Percentiles rank a stretch among this genome's conserved stretches.
Evolutionary conservation across 2,888 invertebrate genomes (phyloP).

Genomic region (Acanthosepion pharaonis): DNA sequence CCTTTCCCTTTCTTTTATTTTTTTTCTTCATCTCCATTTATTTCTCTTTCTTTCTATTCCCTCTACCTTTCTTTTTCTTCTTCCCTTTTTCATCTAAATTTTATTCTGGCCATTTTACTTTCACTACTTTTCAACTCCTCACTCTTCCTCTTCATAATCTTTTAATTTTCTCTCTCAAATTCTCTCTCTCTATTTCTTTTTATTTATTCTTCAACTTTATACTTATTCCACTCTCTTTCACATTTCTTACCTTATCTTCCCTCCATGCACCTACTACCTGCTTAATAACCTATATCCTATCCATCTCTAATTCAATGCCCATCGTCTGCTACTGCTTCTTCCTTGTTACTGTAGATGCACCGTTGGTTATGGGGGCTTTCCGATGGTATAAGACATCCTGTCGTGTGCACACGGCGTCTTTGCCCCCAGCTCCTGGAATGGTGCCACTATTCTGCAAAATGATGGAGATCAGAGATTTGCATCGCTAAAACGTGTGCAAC

Average conservation of each 20-base stretch:
- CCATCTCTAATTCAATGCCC: not conserved
- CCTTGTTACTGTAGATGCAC: not conserved
- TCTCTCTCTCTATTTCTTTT: not conserved
- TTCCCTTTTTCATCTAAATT: not conserved
- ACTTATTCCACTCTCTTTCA: not conserved
- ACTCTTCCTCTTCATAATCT: not conserved
- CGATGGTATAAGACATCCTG: conserved; percentile 4
- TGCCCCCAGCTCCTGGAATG: conserved; percentile 11
- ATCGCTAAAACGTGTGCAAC: not conserved
- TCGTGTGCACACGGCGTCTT: not conserved
- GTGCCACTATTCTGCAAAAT: conserved; percentile 13
- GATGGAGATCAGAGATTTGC: conserved; percentile 33
- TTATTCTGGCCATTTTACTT: not conserved
- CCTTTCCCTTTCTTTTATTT: not conserved
- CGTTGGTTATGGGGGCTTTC: not conserved
- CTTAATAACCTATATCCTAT: not conserved
- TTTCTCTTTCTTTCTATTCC: not conserved
- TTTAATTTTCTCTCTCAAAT: not conserved
- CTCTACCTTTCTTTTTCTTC: not conserved
- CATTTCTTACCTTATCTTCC: not conserved
- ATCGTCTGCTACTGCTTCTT: not conserved
- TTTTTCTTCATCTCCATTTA: not conserved
- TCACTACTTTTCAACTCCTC: not conserved
- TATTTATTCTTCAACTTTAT: not conserved
- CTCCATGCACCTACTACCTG: not conserved